Percentiles rank a stretch among this genome's conserved stretches.
Conservation (phyloP, 1,140 invertebrate species). For the Pseudomyrmex dendroicus region DNA sequence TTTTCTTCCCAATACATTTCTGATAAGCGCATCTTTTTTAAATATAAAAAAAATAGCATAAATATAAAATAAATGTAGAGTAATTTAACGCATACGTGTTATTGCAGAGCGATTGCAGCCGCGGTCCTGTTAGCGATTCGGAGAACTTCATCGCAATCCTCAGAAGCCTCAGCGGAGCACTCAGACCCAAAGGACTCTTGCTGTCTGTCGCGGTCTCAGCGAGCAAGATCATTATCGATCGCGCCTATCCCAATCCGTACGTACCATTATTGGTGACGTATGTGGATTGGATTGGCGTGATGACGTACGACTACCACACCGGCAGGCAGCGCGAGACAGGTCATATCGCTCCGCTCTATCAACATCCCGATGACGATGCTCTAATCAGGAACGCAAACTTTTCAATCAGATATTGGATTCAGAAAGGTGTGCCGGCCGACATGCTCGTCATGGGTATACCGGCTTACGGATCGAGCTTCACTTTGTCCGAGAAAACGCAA, state of each 20-base stretch:
- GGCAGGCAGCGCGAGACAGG: conserved; percentile 92
- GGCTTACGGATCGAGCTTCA: conserved; percentile 95
- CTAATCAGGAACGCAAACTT: conserved; percentile 93
- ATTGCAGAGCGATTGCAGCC: conserved; percentile 89
- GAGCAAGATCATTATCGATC: conserved; percentile 93
- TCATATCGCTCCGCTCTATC: conserved; percentile 92
- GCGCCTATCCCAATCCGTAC: conserved; percentile 89
- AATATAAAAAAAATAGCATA: no score
- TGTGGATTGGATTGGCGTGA: conserved; percentile 93
- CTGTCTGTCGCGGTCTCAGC: conserved; percentile 94
- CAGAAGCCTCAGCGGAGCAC: conserved; percentile 91
- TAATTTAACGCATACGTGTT: not conserved
- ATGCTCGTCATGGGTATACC: conserved; percentile 95
- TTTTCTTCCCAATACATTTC: not conserved
- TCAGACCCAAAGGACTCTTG: conserved; percentile 88
- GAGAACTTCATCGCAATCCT: conserved; percentile 91
- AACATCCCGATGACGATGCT: conserved; percentile 87
- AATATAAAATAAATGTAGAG: no score
- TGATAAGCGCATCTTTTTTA: no score
- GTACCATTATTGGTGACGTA: conserved; percentile 87
- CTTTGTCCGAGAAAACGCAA: conserved; percentile 86
- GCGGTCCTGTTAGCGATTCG: conserved; percentile 90
- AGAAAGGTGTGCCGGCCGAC: conserved; percentile 90
- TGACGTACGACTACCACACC: conserved; percentile 96
- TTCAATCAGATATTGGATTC: conserved; percentile 90